These are phyloP conservation scores for Phoxinus phoxinus DNA, from an alignment of 2,113 vertebrate genomes.

Conservation along the genomic window DNA sequence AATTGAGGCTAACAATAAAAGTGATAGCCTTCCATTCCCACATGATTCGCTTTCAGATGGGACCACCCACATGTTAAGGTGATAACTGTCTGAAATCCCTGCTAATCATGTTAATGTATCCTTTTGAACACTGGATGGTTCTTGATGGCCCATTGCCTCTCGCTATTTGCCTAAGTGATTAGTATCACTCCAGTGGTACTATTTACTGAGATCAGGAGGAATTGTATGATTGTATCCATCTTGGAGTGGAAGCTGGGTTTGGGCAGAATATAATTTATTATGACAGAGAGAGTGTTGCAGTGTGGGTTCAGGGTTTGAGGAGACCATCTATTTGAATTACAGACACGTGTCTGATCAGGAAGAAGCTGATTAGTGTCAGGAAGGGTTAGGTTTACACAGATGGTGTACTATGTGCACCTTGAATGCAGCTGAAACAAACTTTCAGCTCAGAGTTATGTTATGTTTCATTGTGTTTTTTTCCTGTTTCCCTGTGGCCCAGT, in stretches of 20 bases:
- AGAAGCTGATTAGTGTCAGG: constrained; percentile 2
- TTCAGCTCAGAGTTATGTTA: not conserved
- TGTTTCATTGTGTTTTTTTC: no score
- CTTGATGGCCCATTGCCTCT: not conserved
- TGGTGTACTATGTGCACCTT: not conserved
- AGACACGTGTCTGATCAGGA: not conserved
- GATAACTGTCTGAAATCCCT: not conserved
- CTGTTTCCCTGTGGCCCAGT: no score
- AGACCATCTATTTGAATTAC: constrained; percentile 3
- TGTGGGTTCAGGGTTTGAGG: not conserved
- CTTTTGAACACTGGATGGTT: not conserved
- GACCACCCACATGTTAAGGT: not conserved
- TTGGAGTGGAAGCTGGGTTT: no score
- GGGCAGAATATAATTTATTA: not conserved
- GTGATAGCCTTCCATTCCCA: not conserved
- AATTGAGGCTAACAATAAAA: not conserved
- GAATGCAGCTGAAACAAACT: not conserved
- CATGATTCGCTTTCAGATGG: not conserved
- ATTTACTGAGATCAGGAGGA: not conserved
- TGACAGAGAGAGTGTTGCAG: not conserved
- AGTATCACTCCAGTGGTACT: not conserved
- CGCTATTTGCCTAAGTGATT: not conserved
- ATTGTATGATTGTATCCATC: not conserved
- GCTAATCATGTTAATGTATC: not conserved
- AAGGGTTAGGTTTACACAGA: not conserved